Evolutionary conservation across 2,797 vertebrate species (phyloP), one percentile per base, ranked within the genome.

Genomic region (Chrosomus eos): DNA sequence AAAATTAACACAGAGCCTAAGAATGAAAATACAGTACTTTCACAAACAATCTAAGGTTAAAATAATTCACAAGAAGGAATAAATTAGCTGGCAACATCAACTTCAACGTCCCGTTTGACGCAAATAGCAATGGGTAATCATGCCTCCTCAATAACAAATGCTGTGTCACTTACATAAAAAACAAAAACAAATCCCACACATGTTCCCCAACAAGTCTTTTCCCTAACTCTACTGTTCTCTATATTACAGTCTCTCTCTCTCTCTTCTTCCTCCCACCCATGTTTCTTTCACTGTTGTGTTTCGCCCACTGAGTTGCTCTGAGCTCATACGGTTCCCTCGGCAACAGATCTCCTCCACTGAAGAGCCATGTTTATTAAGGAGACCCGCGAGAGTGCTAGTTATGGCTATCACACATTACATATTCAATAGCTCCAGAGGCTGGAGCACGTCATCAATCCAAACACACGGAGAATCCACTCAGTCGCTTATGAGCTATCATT

Each of bases 311-410:
- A 81, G 84, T 67, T 73, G 31, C 67, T 86, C 85, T 85, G 76
- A 81, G 86, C 83, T 85, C 86, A 80, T 60, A 33, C 86, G 70
- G 89, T 90, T 90, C 86, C 89, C 89, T 86, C 85, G 88, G 88
- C 89, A 89, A 90, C 89, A 85, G 68, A 86, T 88, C 85, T 88
- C 83, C 86, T 81, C 81, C 74, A 82, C 82, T 86, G 81, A 85
- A 88, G 77, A 84, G 84, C 84, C 82, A 82, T 83, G 81, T 78
- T 62, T 84, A 87, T 84, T 87, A 89, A 88, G 83, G 60, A 81
- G 77, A 53, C 80, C 76, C 68, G 18, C 53, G 62, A 80, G 82
- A 78, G 33, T 79, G 67, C 60, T 23, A 58, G 68, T 87, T 88
- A 82, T 87, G 82, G 81, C 64, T 80, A 90, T 90, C 74, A 84